Base-by-base conservation (phyloP, 2,797 vertebrate genomes). In the Xyrichtys novacula region DNA sequence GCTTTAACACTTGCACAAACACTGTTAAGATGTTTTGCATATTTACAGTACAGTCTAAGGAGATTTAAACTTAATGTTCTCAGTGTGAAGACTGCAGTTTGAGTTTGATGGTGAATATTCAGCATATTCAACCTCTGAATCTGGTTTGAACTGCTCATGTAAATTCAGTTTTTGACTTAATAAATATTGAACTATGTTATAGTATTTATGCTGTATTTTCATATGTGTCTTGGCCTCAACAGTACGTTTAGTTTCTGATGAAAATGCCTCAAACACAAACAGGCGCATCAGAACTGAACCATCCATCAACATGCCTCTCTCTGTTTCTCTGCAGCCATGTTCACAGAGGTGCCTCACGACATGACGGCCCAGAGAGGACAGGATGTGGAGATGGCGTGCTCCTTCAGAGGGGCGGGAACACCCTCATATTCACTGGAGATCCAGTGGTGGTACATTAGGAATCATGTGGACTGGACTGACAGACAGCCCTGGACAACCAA, bases 371-470 rank as follows among this genome's bases (percentile, higher is more conserved):
- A 94, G 74, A 95, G 93, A 0, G 97, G 97, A 0, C 95, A 97
- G 89, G 97, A 98, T 1, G 97, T 98, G 92, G 97, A 99, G 93
- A 98, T 99, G 97, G 96, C 97, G 4, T 99, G 97, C 43, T 98
- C 97, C 78, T 99, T 99, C 94, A 95, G 96, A 0, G 97, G 97
- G 58, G 95, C 95, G 0, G 95, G 96, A 50, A 96, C 93, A 7
- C 96, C 97, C 1, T 96, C 97, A 32, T 97, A 97, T 75, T 97
- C 96, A 0, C 92, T 99, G 26, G 97, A 98, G 93, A 99, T 99
- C 86, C 97, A 98, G 93, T 99, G 97, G 97, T 99, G 97, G 97
- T 98, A 98, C 57, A 94, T 97, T 81, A 94, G 96, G 70, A 95
- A 95, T 90, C 95, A 95, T 85, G 85, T 85, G 54, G 96, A 97